phyloP scores from a whole-genome alignment of 2,797 vertebrate genomes.

The Lutjanus argentimaculatus region DNA sequence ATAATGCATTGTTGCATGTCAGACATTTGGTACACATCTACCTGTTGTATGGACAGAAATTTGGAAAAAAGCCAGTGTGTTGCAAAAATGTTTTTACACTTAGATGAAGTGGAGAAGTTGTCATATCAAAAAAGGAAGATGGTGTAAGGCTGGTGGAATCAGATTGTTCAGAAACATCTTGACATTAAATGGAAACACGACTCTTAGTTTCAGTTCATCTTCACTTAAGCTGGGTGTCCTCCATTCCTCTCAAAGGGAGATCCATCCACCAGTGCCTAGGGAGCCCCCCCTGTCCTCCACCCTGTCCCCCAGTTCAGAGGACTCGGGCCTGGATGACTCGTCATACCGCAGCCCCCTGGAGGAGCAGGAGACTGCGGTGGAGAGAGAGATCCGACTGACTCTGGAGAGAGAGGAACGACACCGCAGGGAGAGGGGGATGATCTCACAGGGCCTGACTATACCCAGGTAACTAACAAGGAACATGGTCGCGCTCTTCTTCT shows the following conservation, averaged over 20 bases:
- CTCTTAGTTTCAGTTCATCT: background rate
- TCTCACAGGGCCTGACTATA: conserved; percentile 55
- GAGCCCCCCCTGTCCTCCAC: conserved; percentile 70
- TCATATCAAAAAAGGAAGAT: too few species aligned
- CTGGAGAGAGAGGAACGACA: conserved; percentile 80
- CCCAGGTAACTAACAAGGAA: conserved; percentile 56
- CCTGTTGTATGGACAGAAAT: background rate
- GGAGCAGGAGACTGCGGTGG: conserved; percentile 76
- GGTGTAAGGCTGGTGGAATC: too few species aligned
- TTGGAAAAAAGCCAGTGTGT: background rate
- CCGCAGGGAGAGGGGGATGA: conserved; percentile 77
- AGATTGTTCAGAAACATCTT: too few species aligned
- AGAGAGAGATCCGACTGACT: conserved; percentile 80
- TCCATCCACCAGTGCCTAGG: conserved; percentile 44
- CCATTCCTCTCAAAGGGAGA: conserved; percentile 57
- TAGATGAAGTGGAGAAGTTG: too few species aligned
- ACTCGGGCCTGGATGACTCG: conserved; percentile 78
- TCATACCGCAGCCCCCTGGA: conserved; percentile 70
- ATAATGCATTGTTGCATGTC: background rate
- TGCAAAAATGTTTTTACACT: background rate
- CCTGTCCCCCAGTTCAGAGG: conserved; percentile 76
- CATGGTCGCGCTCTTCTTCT: background rate
- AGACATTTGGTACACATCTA: background rate
- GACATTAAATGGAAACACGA: background rate
- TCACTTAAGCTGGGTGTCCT: conserved; percentile 17